phyloP scores from a whole-genome alignment of 2,113 vertebrate species.

The Polypterus bichir region DNA sequence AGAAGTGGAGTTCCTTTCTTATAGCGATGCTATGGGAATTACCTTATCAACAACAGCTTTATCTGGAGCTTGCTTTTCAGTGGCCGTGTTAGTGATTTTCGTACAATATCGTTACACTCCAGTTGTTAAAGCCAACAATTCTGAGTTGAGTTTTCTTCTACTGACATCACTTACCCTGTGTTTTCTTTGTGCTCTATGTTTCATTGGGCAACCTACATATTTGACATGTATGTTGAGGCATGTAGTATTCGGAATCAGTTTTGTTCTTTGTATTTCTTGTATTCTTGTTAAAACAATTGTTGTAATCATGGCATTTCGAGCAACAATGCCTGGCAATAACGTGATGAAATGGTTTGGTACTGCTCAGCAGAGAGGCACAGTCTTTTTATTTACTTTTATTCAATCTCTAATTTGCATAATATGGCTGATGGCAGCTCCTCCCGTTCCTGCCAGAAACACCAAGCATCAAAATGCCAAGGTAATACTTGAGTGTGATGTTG shows the following conservation, averaged over 20 bases:
- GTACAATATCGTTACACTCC: slow-evolving; percentile 26
- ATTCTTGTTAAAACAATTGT: slow-evolving; percentile 39
- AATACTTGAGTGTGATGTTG: slow-evolving; percentile 12
- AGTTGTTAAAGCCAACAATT: slow-evolving; percentile 34
- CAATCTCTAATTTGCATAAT: slow-evolving; percentile 24
- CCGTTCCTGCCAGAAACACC: slow-evolving; percentile 33
- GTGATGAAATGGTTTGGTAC: slow-evolving; percentile 32
- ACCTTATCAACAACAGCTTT: slow-evolving; percentile 21
- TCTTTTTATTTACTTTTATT: slow-evolving; percentile 22
- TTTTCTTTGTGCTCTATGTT: slow-evolving; percentile 29
- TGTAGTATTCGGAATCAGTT: slow-evolving; percentile 31
- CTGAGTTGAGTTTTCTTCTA: slow-evolving; percentile 36
- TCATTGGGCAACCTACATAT: slow-evolving; percentile 30
- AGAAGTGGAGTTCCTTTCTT: slow-evolving; percentile 29
- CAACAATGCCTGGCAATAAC: slow-evolving; percentile 26
- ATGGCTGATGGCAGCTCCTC: slow-evolving; percentile 25
- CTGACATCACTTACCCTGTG: slow-evolving; percentile 29
- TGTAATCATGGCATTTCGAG: slow-evolving; percentile 33
- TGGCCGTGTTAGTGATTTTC: slow-evolving; percentile 24
- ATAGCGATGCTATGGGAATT: slow-evolving; percentile 26
- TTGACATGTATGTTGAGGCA: slow-evolving; percentile 32
- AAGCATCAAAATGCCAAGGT: slow-evolving; percentile 25
- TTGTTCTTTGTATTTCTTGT: slow-evolving; percentile 31
- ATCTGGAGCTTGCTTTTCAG: slow-evolving; percentile 24
- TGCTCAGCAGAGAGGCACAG: slow-evolving; percentile 28